phyloP scores from a whole-genome alignment of 2,888 invertebrate species.

The Cenopis cana region DNA sequence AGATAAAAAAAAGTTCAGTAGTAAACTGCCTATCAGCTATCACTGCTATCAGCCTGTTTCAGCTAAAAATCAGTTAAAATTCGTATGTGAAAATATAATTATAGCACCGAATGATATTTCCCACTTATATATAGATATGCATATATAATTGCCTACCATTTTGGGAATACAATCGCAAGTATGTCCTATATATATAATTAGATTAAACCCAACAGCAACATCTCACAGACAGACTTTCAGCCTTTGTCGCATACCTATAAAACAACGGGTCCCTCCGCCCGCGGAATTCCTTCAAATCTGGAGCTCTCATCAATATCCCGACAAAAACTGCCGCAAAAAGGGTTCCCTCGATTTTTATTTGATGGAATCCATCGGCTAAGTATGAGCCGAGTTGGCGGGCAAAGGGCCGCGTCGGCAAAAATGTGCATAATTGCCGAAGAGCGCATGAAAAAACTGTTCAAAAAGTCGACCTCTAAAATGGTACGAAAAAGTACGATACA shows the following conservation, averaged over 20 bases:
- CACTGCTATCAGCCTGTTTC: too few species aligned
- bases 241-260: slow-evolving; percentile 34
- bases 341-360: slow-evolving; percentile 77
- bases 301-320: slow-evolving; percentile 76
- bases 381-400: slow-evolving; percentile 68
- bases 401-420: slow-evolving; percentile 80
- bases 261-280: slow-evolving; percentile 49
- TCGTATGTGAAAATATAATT: too few species aligned
- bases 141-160: neutral
- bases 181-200: neutral
- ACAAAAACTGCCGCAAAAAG: slow-evolving; percentile 79
- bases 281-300: slow-evolving; percentile 76
- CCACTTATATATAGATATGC: too few species aligned
- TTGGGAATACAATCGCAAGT: neutral
- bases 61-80: too few species aligned
- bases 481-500: slow-evolving; percentile 82
- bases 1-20: too few species aligned
- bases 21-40: too few species aligned
- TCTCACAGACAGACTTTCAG: neutral
- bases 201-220: slow-evolving; percentile 9
- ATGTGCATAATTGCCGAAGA: slow-evolving; percentile 83
- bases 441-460: slow-evolving; percentile 78
- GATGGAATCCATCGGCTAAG: slow-evolving; percentile 78
- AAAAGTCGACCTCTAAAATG: slow-evolving; percentile 81
- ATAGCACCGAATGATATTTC: too few species aligned